Conservation (phyloP, 2,797 vertebrate species). For the Pseudocheirus occidentalis region DNA sequence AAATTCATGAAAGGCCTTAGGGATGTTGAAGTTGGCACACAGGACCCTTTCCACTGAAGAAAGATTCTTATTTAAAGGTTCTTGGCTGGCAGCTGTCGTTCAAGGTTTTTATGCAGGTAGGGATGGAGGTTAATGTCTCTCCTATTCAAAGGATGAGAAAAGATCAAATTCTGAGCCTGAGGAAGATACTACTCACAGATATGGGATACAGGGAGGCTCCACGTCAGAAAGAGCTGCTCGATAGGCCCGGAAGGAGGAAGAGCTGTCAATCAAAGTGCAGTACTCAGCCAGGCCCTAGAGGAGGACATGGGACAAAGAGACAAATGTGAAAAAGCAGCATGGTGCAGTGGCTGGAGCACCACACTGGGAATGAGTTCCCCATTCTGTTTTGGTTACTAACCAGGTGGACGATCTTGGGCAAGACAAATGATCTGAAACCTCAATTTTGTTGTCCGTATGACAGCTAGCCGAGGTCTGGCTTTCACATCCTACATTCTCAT, state of each 20-base stretch:
- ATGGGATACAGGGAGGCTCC: slow-evolving; percentile 97
- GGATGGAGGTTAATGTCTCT: neutral
- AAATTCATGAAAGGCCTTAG: neutral
- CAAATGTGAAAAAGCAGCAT: neutral
- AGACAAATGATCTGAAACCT: neutral
- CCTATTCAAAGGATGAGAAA: neutral
- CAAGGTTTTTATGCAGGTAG: neutral
- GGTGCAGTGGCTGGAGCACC: neutral
- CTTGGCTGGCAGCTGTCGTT: neutral
- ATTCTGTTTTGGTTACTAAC: neutral
- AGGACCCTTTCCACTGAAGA: neutral
- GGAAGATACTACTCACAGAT: slow-evolving; percentile 90
- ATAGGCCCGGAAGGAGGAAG: slow-evolving; percentile 98
- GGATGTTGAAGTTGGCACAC: neutral
- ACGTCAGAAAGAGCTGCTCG: slow-evolving; percentile 96
- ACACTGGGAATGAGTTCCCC: neutral
- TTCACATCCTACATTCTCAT: neutral
- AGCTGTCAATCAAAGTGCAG: slow-evolving; percentile 98
- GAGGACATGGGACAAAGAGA: neutral
- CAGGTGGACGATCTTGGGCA: neutral
- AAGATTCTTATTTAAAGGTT: neutral
- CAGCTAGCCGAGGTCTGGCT: neutral
- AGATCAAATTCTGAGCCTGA: neutral
- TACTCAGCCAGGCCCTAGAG: slow-evolving; percentile 96
- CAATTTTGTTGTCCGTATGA: neutral